Evolutionary conservation across 2,113 vertebrate species (phyloP), one percentile per base, ranked within the genome.

Genomic region (Caloenas nicobarica): DNA sequence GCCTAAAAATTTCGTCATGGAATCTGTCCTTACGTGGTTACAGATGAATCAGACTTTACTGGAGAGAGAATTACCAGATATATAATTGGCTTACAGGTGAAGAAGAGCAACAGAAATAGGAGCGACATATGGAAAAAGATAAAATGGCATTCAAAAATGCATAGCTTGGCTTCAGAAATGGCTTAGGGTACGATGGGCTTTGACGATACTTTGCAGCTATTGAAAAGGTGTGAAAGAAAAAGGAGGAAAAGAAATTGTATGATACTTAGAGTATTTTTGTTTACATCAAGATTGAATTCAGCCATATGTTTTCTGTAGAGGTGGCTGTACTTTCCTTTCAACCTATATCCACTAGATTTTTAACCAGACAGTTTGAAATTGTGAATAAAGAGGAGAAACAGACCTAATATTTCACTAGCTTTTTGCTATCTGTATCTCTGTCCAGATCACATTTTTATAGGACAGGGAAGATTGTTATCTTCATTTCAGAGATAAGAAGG

Each of bases 221-320:
- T 85, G 88, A 57, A 89, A 79, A 95, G 85, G 94, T 93, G 96
- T 93, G 95, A 95, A 96, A 86, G 51, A 91, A 81, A 94, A 90
- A 91, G 54, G 62, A 92, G 86, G 36, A 46, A 76, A 91, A 85
- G 78, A 96, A 78, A 36, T 34, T 3, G 76, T 95, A 95, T 84
- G 90, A 94, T 95, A 64, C 77, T 91, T 76, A 9, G 57, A 92
- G 91, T 95, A 83, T 95, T 97, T 95, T 95, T 97, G 94, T 97
- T 97, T 96, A 96, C 81, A 95, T 23, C 50, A 62, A 83, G 95
- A 68, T 11, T 96, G 93, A 96, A 90, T 93, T 78, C 42, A 86
- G 89, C 90, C 91, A 64, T 97, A 97, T 96, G 94, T 64, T 96
- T 96, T 96, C 71, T 88, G 68, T 71, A 96, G 87, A 86, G 82